Percentiles rank a stretch among this genome's conserved stretches.
Conservation (phyloP, 92 coral and sea anemone genomes). For the Meandrina meandrites region DNA sequence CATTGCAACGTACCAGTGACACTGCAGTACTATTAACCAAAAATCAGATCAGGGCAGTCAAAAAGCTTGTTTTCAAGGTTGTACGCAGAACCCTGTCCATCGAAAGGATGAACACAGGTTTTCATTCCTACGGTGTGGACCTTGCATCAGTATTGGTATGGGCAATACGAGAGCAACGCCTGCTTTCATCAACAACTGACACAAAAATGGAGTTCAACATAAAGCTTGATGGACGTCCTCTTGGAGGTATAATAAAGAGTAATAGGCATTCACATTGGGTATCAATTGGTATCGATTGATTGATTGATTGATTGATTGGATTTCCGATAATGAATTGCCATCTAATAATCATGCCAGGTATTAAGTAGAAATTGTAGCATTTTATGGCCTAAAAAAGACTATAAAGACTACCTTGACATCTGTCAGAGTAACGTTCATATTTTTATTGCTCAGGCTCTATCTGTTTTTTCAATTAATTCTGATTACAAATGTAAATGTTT, state of each 20-base stretch:
- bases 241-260: slow-evolving; percentile 35
- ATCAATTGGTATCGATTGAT: no score
- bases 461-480: no score
- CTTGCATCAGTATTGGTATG: slow-evolving; percentile 49
- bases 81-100: slow-evolving; percentile 35
- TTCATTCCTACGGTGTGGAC: slow-evolving; percentile 52
- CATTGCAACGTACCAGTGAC: slow-evolving; percentile 37
- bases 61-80: slow-evolving; percentile 43
- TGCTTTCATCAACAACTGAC: neutral
- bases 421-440: no score
- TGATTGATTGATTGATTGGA: no score
- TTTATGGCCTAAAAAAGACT: no score
- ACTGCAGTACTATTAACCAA: slow-evolving; percentile 48
- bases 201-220: slow-evolving; percentile 22
- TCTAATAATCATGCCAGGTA: no score
- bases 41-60: slow-evolving; percentile 54
- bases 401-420: no score
- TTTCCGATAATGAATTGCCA: no score
- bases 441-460: no score
- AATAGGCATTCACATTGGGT: no score
- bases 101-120: slow-evolving; percentile 40
- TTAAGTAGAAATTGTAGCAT: no score
- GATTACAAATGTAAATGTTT: no score
- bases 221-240: slow-evolving; percentile 54
- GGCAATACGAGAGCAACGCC: slow-evolving; percentile 59